Evolutionary conservation across 2,797 vertebrate genomes (phyloP), one percentile per base, ranked within the genome.

Genomic region (Bradypus variegatus): DNA sequence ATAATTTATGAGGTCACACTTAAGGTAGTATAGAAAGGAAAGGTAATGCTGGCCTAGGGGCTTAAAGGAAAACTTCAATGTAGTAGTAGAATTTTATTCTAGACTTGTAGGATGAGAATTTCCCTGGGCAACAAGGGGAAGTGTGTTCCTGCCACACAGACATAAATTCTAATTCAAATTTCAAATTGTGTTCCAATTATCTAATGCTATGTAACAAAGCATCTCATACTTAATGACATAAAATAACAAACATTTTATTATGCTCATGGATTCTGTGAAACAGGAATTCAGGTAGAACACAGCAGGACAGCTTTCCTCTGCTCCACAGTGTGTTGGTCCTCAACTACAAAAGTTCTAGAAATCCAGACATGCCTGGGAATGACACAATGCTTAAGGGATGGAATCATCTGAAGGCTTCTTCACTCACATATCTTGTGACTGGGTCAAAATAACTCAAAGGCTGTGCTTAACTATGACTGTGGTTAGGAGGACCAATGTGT

Each of bases 151-250:
- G 13, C 64, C 36, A 38, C 41, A 67, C 19, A 48, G 31, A 67
- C 23, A 9, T 10, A 82, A 90, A 93, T 69, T 80, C 27, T 93
- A 67, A 77, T 70, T 38, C 87, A 77, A 87, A 91, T 58, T 91
- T 64, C 45, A 25, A 91, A 72, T 72, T 78, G 31, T 83, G 10
- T 83, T 88, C 13, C 60, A 91, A 36, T 70, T 78, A 77, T 72
- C 41, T 83, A 31, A 31, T 91, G 14, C 45, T 72, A 7, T 25
- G 4, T 72, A 72, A 36, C n/a, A 78, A 50, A 83, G 55, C 19
- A 77, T 72, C 45, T 53, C 50, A 87, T 91, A 78, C 55, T 72
- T 64, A 78, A 13, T 14, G 38, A 19, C 33, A 31, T 78, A 72
- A 90, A 87, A 36, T 82, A 77, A 65, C 38, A 36, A 70, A 25